Conservation (phyloP, 2,888 invertebrate genomes). For the Ochropacha duplaris region DNA sequence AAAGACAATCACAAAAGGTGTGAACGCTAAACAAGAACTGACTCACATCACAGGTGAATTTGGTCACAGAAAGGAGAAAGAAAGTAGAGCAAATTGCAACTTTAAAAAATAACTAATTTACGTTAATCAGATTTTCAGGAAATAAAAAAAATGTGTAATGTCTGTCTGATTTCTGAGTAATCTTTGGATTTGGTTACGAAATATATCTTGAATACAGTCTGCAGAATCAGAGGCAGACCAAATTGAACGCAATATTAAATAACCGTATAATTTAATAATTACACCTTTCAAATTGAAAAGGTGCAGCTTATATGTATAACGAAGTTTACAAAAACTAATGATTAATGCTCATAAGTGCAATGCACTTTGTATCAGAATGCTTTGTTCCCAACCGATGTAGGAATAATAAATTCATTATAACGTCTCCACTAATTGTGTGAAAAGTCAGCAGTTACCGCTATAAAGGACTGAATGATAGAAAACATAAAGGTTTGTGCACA, state of each 20-base stretch:
- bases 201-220: too few species aligned
- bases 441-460: constrained; percentile 25
- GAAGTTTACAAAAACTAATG: background rate
- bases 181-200: too few species aligned
- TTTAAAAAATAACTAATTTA: background rate
- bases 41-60: background rate
- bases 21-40: background rate
- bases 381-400: constrained; percentile 32
- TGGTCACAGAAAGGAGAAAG: background rate
- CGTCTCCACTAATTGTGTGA: constrained; percentile 40
- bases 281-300: too few species aligned
- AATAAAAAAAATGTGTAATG: too few species aligned
- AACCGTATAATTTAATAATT: too few species aligned
- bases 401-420: constrained; percentile 37
- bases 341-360: constrained; percentile 20
- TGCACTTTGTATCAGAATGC: constrained; percentile 26
- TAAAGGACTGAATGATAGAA: constrained; percentile 12
- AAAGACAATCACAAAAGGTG: background rate
- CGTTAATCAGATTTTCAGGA: too few species aligned
- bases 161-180: too few species aligned
- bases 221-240: too few species aligned
- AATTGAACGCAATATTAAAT: too few species aligned
- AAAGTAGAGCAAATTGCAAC: background rate
- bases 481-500: background rate
- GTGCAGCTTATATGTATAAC: background rate